Conservation (phyloP, 2,888 invertebrate genomes). For the Lasioglossum lativentre region DNA sequence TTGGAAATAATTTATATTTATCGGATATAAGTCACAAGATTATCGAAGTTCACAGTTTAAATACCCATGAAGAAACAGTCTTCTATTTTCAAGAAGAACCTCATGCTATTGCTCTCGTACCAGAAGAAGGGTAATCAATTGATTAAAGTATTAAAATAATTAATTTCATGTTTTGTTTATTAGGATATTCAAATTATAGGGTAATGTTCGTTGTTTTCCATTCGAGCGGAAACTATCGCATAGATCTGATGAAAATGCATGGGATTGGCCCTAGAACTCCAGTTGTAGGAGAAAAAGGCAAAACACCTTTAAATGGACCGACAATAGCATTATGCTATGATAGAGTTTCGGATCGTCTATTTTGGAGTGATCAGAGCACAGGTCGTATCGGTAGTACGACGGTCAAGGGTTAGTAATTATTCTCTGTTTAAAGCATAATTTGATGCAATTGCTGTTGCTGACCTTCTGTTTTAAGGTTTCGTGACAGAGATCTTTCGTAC, state of each 20-base stretch:
- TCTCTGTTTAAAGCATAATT: slow-evolving; percentile 27
- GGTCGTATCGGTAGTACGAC: slow-evolving; percentile 88
- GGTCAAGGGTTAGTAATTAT: slow-evolving; percentile 85
- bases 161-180: neutral
- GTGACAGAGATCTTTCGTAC: slow-evolving; percentile 83
- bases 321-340: slow-evolving; percentile 87
- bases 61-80: slow-evolving; percentile 86
- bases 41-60: slow-evolving; percentile 89
- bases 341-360: slow-evolving; percentile 86
- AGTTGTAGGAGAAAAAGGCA: slow-evolving; percentile 83
- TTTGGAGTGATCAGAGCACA: slow-evolving; percentile 89
- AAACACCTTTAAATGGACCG: slow-evolving; percentile 85
- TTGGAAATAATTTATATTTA: slow-evolving; percentile 91
- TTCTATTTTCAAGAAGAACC: slow-evolving; percentile 88
- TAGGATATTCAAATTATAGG: slow-evolving; percentile 71
- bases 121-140: slow-evolving; percentile 87
- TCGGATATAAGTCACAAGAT: slow-evolving; percentile 88
- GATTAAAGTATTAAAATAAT: neutral
- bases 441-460: neutral
- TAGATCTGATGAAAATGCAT: slow-evolving; percentile 90
- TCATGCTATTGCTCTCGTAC: slow-evolving; percentile 88
- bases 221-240: slow-evolving; percentile 83
- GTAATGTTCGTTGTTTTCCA: slow-evolving; percentile 79
- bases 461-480: slow-evolving; percentile 73
- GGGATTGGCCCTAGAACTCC: slow-evolving; percentile 86